Base-by-base conservation (phyloP, 2,113 vertebrate species). In the Empidonax alnorum region DNA sequence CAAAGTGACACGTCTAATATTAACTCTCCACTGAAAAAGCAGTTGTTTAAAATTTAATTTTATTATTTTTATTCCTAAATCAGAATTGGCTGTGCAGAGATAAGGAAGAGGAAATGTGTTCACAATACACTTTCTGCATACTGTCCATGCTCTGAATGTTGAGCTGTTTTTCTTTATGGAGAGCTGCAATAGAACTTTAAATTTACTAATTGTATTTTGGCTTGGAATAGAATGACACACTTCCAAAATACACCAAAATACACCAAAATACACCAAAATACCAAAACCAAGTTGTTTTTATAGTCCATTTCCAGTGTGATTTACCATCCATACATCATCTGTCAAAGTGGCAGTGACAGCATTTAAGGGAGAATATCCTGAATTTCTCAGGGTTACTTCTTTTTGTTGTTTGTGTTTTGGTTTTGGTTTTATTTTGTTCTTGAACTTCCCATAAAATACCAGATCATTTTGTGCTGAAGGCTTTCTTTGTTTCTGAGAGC, bases 391-490 rank as follows among this genome's bases (percentile, higher is more conserved):
- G 23, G 37, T 89, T 85, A 31, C 10, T 10, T 39, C 13, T 44
- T 14, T 53, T 47, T 25, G 24, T 59, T 47, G 15, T 21, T 30
- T 41, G 24, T 71, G 24, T 41, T 62, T 44, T 46, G 16, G n/a
- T 63, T 89, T 52, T 1, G 3, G 19, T 72, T 71, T 81, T 55
- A 41, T 94, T 55, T 84, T 56, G 6, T 63, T 88, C 42, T 91
- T 88, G 56, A 62, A 33, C 65, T 66, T 58, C 9, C 7, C 46
- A 47, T 62, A 85, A 53, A 86, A 61, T 71, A 79, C 83, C 39
- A 90, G 56, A 80, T 90, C 22, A 53, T 6, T 74, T 71, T 87
- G 31, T 95, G 59, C 67, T 93, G 92, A 91, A 88, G 78, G 35
- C 7, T 85, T 87, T 87, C 23, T 72, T 89, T 56, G 62, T 66